Conservation (phyloP, 1,140 invertebrate species). For the Atta colombica region DNA sequence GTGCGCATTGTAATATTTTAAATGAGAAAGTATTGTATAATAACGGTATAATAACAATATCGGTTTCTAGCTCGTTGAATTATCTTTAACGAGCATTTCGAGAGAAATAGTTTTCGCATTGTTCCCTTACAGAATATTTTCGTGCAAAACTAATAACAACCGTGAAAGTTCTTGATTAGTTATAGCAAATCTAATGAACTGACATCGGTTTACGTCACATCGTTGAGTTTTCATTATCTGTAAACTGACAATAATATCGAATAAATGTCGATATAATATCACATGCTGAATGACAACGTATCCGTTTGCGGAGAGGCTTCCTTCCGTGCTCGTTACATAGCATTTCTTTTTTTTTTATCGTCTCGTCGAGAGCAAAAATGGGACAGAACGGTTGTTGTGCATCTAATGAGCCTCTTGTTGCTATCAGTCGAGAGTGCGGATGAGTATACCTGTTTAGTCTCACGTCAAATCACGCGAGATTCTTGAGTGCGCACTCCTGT, state of each 20-base stretch:
- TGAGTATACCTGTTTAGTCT: constrained; percentile 70
- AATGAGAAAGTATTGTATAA: background rate
- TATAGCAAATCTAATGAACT: constrained; percentile 44
- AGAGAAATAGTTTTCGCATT: constrained; percentile 19
- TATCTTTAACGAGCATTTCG: constrained; percentile 13
- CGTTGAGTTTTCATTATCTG: constrained; percentile 56
- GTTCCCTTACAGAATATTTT: constrained; percentile 26
- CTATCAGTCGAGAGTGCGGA: constrained; percentile 73
- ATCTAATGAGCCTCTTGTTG: constrained; percentile 80
- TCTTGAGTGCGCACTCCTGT: constrained; percentile 31
- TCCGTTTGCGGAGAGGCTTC: constrained; percentile 42
- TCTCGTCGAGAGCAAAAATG: constrained; percentile 52
- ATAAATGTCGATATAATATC: constrained; percentile 65
- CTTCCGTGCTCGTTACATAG: constrained; percentile 61
- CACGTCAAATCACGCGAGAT: constrained; percentile 41
- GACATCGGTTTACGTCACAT: constrained; percentile 10
- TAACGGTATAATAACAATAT: background rate
- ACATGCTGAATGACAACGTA: constrained; percentile 9
- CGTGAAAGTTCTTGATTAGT: constrained; percentile 30
- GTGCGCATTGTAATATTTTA: background rate
- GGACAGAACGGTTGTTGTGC: constrained; percentile 10
- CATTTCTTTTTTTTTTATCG: constrained; percentile 36
- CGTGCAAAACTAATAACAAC: constrained; percentile 25
- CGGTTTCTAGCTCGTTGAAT: background rate
- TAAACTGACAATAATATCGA: constrained; percentile 61